Evolutionary conservation across 2,888 invertebrate genomes (phyloP).

Genomic region (Plusia festucae): DNA sequence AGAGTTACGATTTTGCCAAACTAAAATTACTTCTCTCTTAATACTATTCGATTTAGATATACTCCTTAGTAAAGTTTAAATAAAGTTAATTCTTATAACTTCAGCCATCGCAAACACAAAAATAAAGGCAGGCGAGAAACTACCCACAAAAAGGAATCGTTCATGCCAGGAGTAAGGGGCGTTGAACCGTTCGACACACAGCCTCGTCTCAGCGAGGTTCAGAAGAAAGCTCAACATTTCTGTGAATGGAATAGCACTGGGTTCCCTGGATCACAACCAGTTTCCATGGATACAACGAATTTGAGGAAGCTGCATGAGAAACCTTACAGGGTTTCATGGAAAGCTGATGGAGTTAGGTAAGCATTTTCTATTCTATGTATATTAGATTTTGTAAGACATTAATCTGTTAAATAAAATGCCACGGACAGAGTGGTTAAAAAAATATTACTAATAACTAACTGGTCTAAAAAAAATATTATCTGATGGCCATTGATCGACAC

Average conservation of each 20-base stretch:
- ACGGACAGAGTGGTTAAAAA: too few relatives aligned
- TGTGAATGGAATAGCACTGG: constrained; percentile 94
- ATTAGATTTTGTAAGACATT: too few relatives aligned
- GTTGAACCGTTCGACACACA: constrained; percentile 92
- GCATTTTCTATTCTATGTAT: too few relatives aligned
- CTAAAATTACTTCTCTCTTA: too few relatives aligned
- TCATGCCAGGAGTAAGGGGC: constrained; percentile 96
- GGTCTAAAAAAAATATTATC: too few relatives aligned
- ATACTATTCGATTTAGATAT: too few relatives aligned
- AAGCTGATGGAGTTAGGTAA: constrained; percentile 98
- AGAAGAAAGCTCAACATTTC: constrained; percentile 92
- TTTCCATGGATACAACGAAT: constrained; percentile 97
- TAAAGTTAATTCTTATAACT: too few relatives aligned
- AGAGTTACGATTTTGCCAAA: too few relatives aligned
- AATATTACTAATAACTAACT: too few relatives aligned
- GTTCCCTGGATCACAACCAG: constrained; percentile 99
- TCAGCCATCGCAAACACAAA: constrained; percentile 63
- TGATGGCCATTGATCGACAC: too few relatives aligned
- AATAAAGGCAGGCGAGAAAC: constrained; percentile 87
- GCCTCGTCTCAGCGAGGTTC: constrained; percentile 90
- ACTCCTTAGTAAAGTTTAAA: too few relatives aligned
- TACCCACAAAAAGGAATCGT: constrained; percentile 91
- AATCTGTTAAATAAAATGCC: too few relatives aligned
- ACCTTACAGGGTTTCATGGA: constrained; percentile 99
- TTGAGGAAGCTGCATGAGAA: constrained; percentile 92